phyloP scores from a whole-genome alignment of 2,113 vertebrate genomes.

The Notechis scutatus region DNA sequence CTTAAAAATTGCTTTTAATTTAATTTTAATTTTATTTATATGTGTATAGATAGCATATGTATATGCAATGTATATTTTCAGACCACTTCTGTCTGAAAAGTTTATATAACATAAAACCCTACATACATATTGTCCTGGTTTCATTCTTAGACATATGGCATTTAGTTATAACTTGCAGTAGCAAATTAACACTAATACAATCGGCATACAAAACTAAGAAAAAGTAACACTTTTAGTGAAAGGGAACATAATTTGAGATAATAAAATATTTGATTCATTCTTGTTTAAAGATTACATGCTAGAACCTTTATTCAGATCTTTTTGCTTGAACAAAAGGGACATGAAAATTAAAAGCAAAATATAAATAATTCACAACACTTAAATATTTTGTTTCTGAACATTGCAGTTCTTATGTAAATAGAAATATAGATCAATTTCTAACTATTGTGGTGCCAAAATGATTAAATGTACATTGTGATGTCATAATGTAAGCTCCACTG shows the following conservation, averaged over 20 bases:
- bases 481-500: background rate
- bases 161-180: background rate
- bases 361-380: background rate
- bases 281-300: background rate
- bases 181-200: background rate
- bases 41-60: background rate
- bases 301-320: background rate
- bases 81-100: background rate
- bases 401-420: background rate
- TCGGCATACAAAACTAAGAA: background rate
- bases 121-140: background rate
- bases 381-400: background rate
- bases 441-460: background rate
- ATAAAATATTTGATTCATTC: background rate
- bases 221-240: background rate
- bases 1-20: background rate
- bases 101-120: background rate
- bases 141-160: background rate
- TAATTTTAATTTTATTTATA: background rate
- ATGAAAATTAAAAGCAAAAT: background rate
- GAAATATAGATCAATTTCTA: background rate
- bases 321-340: background rate
- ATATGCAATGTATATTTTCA: background rate
- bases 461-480: background rate
- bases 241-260: background rate